These are phyloP conservation scores for Leptopterna dolabrata DNA, from an alignment of 2,888 invertebrate species.

Conservation along the genomic window DNA sequence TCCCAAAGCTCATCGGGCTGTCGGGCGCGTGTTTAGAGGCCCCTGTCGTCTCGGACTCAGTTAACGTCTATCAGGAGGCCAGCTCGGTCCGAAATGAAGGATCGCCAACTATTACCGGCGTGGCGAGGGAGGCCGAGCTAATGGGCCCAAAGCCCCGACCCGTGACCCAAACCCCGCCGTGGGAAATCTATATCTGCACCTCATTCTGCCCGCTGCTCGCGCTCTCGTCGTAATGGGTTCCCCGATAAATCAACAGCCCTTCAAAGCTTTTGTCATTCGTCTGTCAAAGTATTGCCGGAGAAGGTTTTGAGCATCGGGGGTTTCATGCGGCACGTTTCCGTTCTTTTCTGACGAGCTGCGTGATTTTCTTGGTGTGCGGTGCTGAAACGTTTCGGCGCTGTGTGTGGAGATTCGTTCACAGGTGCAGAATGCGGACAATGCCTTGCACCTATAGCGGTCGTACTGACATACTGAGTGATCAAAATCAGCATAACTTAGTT, in stretches of 20 bases:
- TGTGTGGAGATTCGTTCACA: no score
- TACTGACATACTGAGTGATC: no score
- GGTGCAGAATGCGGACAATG: no score
- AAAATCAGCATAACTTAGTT: no score
- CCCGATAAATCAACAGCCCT: slow-evolving; percentile 18
- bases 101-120: slow-evolving; percentile 14
- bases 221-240: neutral
- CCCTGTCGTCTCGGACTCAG: slow-evolving; percentile 4
- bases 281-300: neutral
- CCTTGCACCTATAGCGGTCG: no score
- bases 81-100: neutral
- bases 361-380: neutral
- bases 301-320: neutral
- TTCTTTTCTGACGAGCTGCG: neutral
- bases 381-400: neutral
- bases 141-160: slow-evolving; percentile 9
- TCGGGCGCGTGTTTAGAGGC: slow-evolving; percentile 3
- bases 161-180: slow-evolving; percentile 27
- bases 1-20: slow-evolving; percentile 3
- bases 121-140: neutral
- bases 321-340: neutral
- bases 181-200: slow-evolving; percentile 25
- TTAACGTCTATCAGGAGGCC: slow-evolving; percentile 21
- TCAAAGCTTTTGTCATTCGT: slow-evolving; percentile 29
- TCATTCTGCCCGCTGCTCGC: neutral